phyloP scores from a whole-genome alignment of 1,140 invertebrate genomes.

The Drosophila setifemur region DNA sequence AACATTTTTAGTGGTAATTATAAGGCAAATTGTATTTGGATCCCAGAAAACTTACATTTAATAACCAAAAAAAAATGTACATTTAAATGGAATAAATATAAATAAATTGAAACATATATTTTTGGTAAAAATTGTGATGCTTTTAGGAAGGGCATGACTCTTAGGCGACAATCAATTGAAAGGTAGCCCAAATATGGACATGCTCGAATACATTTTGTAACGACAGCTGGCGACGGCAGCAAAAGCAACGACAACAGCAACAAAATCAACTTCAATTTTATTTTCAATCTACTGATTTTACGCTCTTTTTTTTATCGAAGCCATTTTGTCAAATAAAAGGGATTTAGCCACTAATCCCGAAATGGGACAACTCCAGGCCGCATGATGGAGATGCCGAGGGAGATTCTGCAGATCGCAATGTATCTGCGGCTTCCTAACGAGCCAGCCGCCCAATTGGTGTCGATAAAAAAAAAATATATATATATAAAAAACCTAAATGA shows the following conservation, averaged over 20 bases:
- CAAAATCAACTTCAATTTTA: slow-evolving; percentile 76
- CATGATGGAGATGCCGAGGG: background rate
- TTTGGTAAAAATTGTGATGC: background rate
- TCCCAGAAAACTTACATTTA: no score
- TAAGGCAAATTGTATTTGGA: no score
- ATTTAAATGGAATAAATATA: no score
- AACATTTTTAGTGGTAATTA: no score
- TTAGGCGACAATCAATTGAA: slow-evolving; percentile 31
- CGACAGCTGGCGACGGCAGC: slow-evolving; percentile 58
- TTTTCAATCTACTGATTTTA: slow-evolving; percentile 24
- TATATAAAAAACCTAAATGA: slow-evolving; percentile 31
- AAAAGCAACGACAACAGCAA: no score
- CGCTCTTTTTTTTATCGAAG: slow-evolving; percentile 72
- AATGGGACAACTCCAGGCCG: slow-evolving; percentile 50
- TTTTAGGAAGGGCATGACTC: background rate
- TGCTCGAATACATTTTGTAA: slow-evolving; percentile 18
- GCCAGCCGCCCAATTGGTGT: slow-evolving; percentile 38
- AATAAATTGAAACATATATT: background rate
- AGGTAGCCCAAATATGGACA: slow-evolving; percentile 11
- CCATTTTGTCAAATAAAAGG: slow-evolving; percentile 77
- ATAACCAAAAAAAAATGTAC: no score
- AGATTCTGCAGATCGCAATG: background rate
- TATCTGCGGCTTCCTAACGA: slow-evolving; percentile 55
- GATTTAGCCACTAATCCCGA: slow-evolving; percentile 67
- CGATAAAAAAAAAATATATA: slow-evolving; percentile 24